Conservation (phyloP, 2,888 invertebrate genomes). For the Coelopa pilipes region DNA sequence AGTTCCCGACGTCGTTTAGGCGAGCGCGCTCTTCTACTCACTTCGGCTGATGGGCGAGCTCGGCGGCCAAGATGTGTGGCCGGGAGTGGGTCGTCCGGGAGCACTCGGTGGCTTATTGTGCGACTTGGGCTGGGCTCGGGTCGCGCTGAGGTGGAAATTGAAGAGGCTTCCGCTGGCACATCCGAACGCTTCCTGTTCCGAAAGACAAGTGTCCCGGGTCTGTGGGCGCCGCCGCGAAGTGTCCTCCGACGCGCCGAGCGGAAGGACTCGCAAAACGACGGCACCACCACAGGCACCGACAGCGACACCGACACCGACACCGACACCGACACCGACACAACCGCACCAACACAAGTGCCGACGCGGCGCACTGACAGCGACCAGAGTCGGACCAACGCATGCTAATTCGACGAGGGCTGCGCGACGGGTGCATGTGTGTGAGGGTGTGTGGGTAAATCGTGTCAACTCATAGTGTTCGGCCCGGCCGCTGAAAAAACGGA, state of each 20-base stretch:
- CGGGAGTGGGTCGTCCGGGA: too few relatives aligned
- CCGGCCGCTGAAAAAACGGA: slow-evolving; percentile 39
- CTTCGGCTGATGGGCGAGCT: not conserved
- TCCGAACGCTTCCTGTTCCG: slow-evolving; percentile 41
- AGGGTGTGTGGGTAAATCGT: slow-evolving; percentile 49
- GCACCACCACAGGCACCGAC: slow-evolving; percentile 53
- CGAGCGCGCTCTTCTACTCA: not conserved
- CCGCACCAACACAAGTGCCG: slow-evolving; percentile 58
- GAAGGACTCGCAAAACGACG: slow-evolving; percentile 31
- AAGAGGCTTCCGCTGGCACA: slow-evolving; percentile 33
- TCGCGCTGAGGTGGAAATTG: too few relatives aligned
- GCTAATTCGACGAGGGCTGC: not conserved
- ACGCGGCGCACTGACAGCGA: slow-evolving; percentile 51
- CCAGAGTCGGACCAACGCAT: not conserved
- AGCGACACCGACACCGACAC: slow-evolving; percentile 56
- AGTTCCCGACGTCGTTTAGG: not conserved
- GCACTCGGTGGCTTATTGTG: too few relatives aligned
- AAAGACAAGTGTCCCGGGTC: slow-evolving; percentile 41
- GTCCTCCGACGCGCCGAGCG: slow-evolving; percentile 26
- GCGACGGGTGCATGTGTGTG: slow-evolving; percentile 7
- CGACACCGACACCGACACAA: slow-evolving; percentile 39
- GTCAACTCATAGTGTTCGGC: slow-evolving; percentile 55
- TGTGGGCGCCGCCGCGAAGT: slow-evolving; percentile 26
- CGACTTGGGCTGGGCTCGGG: too few relatives aligned
- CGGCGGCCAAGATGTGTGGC: too few relatives aligned